Evolutionary conservation across 1,140 invertebrate genomes (phyloP).

Genomic region (Tetramorium alpestre): DNA sequence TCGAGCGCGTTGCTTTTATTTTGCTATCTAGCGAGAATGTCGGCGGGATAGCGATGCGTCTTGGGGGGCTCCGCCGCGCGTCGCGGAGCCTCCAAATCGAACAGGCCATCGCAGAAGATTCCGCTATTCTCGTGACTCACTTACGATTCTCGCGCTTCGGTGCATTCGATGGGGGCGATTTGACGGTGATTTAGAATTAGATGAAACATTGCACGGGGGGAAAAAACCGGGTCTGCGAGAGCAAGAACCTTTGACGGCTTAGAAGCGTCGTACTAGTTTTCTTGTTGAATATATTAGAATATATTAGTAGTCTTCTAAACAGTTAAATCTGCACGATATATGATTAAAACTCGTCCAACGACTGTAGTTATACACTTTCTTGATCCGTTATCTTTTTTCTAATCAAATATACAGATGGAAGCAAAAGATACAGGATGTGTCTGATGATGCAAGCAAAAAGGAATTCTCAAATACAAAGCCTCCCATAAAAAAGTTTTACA

Average conservation of each 20-base stretch:
- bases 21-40: slow-evolving; percentile 16
- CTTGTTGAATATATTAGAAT: slow-evolving; percentile 24
- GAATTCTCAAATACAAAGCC: no score
- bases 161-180: not conserved
- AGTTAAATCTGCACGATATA: not conserved
- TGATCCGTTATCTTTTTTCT: not conserved
- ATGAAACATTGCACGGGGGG: not conserved
- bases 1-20: slow-evolving; percentile 46
- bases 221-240: not conserved
- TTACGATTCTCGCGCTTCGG: slow-evolving; percentile 20
- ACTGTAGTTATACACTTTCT: not conserved
- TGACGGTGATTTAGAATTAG: not conserved
- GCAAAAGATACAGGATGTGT: no score
- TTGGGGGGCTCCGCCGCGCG: not conserved
- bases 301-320: not conserved
- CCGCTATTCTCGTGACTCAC: slow-evolving; percentile 50
- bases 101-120: not conserved
- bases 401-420: not conserved
- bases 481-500: no score
- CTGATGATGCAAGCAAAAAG: no score
- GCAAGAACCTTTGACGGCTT: not conserved
- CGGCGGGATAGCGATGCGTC: not conserved
- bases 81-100: slow-evolving; percentile 30
- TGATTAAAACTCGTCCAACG: not conserved
- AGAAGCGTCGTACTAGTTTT: not conserved